phyloP scores from a whole-genome alignment of 2,888 invertebrate species.

The Aphidoletes aphidimyza region DNA sequence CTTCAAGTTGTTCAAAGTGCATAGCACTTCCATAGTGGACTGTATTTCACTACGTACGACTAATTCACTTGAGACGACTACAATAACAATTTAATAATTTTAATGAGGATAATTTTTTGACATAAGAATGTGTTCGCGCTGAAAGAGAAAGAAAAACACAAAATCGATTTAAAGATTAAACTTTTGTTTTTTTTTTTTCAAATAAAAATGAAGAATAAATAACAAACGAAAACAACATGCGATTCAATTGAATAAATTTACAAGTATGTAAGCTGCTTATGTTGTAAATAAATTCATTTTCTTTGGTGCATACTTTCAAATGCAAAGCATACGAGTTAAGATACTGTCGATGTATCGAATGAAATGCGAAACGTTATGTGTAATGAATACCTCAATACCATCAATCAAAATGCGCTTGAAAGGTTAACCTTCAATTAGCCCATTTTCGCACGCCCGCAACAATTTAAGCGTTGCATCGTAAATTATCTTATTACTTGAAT shows the following conservation, averaged over 20 bases:
- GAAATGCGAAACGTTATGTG: not conserved
- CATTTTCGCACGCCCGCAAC: conserved; percentile 38
- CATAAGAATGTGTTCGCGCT: not conserved
- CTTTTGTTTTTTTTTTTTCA: not conserved
- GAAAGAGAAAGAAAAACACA: not conserved
- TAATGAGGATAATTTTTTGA: not conserved
- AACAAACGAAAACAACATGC: not conserved
- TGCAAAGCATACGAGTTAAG: not conserved
- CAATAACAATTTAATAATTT: not conserved
- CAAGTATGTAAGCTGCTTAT: too few species aligned
- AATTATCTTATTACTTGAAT: not conserved
- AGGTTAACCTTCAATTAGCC: conserved; percentile 51
- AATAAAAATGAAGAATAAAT: not conserved
- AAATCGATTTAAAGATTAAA: not conserved
- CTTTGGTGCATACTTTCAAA: not conserved
- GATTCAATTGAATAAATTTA: too few species aligned
- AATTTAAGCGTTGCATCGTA: not conserved
- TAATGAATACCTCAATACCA: not conserved
- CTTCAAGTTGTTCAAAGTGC: too few species aligned
- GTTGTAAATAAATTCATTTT: not conserved
- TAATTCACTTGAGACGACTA: too few species aligned
- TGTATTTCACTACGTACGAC: too few species aligned
- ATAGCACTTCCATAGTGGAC: too few species aligned
- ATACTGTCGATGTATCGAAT: not conserved
- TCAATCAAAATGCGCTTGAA: conserved; percentile 9